Evolutionary conservation across 2,113 vertebrate species (phyloP), one percentile per base, ranked within the genome.

Genomic region (Falco punctatus): DNA sequence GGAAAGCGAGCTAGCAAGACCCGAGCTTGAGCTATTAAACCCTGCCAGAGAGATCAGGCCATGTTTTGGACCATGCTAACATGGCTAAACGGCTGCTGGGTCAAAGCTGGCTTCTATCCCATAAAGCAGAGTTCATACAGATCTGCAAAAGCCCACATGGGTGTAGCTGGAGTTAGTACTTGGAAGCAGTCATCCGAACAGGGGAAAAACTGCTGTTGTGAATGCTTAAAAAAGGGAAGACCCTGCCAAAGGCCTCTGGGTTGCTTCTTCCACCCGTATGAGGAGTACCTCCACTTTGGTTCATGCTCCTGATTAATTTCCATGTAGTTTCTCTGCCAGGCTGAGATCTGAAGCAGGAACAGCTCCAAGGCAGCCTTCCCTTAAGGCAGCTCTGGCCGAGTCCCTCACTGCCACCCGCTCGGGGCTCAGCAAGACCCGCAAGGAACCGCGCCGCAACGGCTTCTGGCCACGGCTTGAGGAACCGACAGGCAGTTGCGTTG

Each of bases 141-240:
- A 67, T 84, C 91, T 91, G 48, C 26, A 87, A 64, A 87, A 86
- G 70, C 49, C 44, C 73, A 66, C 28, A 10, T 20, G 51, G 48
- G 13, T 59, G 28, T 79, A 75, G 49, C 48, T 65, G 49, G 89
- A 87, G 81, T 26, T 72, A 55, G 23, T 33, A 64, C 73, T 88
- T 94, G 75, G 52, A 88, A 86, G 61, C 2, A 88, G 51, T 42
- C 86, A 71, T 26, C 64, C 0, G 2, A 78, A 74, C 16, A n/a
- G n/a, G 10, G 17, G 5, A 69, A 81, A 92, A 80, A 54, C 38
- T 16, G 18, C 21, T 85, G 35, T 38, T 75, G 16, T 73, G 74
- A 93, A 70, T 73, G 44, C 40, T 94, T 88, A 48, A 64, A 78
- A 96, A 96, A 90, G 21, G 65, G 28, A 74, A 69, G 38, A 48